A percentile compares a stretch with the other conserved stretches of the same genome.
phyloP scores from a whole-genome alignment of 2,797 vertebrate genomes.

The Crocodylus rhombifer region DNA sequence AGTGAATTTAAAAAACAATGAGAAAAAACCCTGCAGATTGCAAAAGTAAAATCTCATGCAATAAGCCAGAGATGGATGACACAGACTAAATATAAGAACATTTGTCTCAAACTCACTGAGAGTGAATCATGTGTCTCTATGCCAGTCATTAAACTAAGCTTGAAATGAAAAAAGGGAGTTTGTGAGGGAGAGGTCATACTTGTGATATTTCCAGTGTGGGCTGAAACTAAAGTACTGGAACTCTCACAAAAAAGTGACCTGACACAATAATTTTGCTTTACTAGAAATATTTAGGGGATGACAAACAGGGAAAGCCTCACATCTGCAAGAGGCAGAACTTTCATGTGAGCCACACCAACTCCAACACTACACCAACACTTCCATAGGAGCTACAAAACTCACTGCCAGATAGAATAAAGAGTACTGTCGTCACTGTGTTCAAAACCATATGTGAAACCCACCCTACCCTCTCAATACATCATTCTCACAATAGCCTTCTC shows the following conservation, averaged over 20 bases:
- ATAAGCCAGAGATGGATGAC: neutral
- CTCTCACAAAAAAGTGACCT: neutral
- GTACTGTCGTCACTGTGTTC: neutral
- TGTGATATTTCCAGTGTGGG: neutral
- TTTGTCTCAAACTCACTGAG: neutral
- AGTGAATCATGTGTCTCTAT: conserved; percentile 3
- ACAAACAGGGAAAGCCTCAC: neutral
- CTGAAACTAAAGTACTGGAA: conserved; percentile 9
- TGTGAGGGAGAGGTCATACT: neutral
- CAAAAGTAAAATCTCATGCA: neutral
- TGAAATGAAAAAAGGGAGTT: conserved; percentile 1
- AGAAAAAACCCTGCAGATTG: neutral
- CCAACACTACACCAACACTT: neutral
- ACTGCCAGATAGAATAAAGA: neutral
- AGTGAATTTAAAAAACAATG: neutral
- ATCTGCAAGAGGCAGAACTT: neutral
- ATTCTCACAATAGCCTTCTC: neutral
- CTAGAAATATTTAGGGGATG: conserved; percentile 4
- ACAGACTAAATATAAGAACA: neutral
- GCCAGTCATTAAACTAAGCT: neutral
- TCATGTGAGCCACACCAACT: neutral
- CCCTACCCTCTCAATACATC: neutral
- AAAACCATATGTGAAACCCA: neutral
- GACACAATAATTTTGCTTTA: neutral
- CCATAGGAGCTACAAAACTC: accelerated